Conservation (phyloP, 1,140 invertebrate species). For the Oedothorax gibbosus region DNA sequence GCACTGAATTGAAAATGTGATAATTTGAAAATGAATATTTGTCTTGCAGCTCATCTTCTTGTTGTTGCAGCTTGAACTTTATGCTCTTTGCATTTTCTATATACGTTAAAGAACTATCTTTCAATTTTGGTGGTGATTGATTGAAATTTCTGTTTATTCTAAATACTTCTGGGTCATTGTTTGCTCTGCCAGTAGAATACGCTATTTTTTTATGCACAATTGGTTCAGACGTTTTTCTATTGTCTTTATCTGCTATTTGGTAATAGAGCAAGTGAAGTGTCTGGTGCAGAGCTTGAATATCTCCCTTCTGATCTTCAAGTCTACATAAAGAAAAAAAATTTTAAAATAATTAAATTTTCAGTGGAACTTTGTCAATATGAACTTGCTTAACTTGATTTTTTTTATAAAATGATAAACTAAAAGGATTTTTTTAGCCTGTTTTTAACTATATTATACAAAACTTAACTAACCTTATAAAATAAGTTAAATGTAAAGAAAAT, state of each 20-base stretch:
- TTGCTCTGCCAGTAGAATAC: neutral
- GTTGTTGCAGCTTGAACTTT: slow-evolving; percentile 35
- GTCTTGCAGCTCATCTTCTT: slow-evolving; percentile 2
- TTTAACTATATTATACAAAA: no score
- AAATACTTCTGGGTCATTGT: neutral
- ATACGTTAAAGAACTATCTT: slow-evolving; percentile 30
- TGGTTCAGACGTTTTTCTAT: neutral
- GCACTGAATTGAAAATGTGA: slow-evolving; percentile 6
- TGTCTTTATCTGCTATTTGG: slow-evolving; percentile 22
- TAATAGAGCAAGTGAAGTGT: slow-evolving; percentile 48
- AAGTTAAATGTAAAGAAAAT: no score
- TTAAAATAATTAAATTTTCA: neutral
- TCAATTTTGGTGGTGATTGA: slow-evolving; percentile 1
- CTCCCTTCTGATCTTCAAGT: slow-evolving; percentile 47
- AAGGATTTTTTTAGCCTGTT: no score
- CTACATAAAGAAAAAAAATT: slow-evolving; percentile 23
- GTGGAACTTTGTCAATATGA: neutral
- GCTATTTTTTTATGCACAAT: slow-evolving; percentile 1
- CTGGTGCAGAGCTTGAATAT: slow-evolving; percentile 49
- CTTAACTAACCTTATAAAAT: no score
- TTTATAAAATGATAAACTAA: neutral
- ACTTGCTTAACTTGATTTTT: neutral
- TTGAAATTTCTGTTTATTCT: slow-evolving; percentile 3
- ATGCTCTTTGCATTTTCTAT: slow-evolving; percentile 26
- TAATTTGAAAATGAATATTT: slow-evolving; percentile 28